Base-by-base conservation (phyloP, 2,113 vertebrate species). In the Gambusia affinis region DNA sequence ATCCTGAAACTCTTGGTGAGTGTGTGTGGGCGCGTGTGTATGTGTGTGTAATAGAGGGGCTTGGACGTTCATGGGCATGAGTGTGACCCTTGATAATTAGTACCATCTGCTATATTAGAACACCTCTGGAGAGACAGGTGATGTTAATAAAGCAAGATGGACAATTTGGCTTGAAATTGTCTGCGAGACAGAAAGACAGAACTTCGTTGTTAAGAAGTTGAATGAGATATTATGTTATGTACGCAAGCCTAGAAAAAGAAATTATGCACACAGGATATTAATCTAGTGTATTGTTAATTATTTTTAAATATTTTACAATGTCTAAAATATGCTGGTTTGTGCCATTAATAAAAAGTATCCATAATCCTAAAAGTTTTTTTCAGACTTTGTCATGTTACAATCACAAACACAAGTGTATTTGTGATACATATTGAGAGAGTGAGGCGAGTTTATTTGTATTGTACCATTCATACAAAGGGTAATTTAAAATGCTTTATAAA, bases 31-130 rank as follows among this genome's bases (percentile, higher is more conserved):
- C 64, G 60, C 19, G 64, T 30, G 68, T 42, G 74, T 63, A 64
- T 44, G 22, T 68, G 63, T 64, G 33, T 47, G 66, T 74, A 64
- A 77, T 62, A 66, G 42, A 47, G 12, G 19, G 54, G 29, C 2
- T 30, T 29, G 15, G 11, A 22, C 42, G 28, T 35, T 29, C 22
- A 57, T 19, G 47, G 67, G 67, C 12, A 17, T 70, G 71, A 73
- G 80, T 82, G 88, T 81, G 85, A 89, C 86, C 87, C 87, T 77
- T 89, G 82, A 89, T 92, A 90, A 92, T 91, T 88, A 90, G 70
- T n/a, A 80, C 90, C 90, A 92, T 92, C 88, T 92, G 91, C 88
- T 80, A 76, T 77, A 85, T 85, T 72, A 82, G 82, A 83, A 87
- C 87, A 87, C 84, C 84, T 91, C 83, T 91, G 88, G 85, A 82